Conservation (phyloP, 2,888 invertebrate species). For the Lasioglossum morio region DNA sequence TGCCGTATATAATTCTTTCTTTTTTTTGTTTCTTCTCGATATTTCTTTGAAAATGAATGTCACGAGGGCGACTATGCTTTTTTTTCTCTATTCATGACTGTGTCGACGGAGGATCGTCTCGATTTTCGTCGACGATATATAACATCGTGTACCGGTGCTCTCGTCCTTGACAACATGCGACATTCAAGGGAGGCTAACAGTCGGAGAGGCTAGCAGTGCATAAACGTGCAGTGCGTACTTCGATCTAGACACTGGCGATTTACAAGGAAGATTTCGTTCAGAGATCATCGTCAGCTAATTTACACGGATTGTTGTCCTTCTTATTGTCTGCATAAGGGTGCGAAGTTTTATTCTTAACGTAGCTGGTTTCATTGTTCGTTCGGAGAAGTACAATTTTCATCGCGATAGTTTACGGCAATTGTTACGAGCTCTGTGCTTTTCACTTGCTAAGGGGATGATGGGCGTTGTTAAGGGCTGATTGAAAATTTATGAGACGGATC, state of each 20-base stretch:
- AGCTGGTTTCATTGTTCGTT: no score
- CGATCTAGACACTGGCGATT: conserved; percentile 66
- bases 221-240: conserved; percentile 71
- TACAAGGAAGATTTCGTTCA: conserved; percentile 64
- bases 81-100: conserved; percentile 53
- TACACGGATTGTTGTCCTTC: not conserved
- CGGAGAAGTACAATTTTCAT: not conserved
- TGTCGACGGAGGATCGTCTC: conserved; percentile 43
- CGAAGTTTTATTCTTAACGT: not conserved
- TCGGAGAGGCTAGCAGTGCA: conserved; percentile 68
- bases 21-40: conserved; percentile 1
- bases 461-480: not conserved
- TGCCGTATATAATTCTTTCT: conserved; percentile 26
- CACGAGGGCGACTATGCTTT: conserved; percentile 46
- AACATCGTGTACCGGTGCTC: conserved; percentile 70
- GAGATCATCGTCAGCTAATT: not conserved
- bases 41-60: conserved; percentile 47
- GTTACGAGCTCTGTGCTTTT: not conserved
- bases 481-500: not conserved
- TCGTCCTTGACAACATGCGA: conserved; percentile 74
- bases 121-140: conserved; percentile 40
- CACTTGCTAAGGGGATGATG: not conserved
- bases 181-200: conserved; percentile 71
- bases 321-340: not conserved
- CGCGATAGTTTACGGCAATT: not conserved